Evolutionary conservation across 2,113 vertebrate species (phyloP).

Genomic region (Aspidoscelis tigris): DNA sequence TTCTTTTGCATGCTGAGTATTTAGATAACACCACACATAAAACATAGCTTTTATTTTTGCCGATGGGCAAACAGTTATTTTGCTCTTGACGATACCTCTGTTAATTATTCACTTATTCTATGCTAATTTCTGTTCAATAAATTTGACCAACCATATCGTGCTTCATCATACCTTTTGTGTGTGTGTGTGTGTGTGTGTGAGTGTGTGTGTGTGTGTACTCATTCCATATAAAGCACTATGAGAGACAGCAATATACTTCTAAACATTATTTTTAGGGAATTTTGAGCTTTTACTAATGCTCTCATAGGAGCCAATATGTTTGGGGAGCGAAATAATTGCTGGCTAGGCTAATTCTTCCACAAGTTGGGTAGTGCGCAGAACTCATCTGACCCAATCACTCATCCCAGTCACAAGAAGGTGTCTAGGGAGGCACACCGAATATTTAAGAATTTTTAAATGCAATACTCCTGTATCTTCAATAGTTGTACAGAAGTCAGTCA

Average conservation of each 20-base stretch:
- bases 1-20: neutral
- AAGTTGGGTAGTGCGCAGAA: no score
- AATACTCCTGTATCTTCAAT: no score
- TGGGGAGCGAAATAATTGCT: no score
- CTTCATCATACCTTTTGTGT: neutral
- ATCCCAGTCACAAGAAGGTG: no score
- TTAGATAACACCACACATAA: neutral
- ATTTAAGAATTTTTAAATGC: no score
- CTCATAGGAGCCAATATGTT: no score
- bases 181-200: no score
- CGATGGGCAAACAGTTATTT: constrained; percentile 2
- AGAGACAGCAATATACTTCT: neutral
- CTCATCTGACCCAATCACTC: no score
- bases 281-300: no score
- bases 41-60: neutral
- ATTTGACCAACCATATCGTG: neutral
- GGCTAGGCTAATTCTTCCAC: no score
- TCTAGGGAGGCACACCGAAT: no score
- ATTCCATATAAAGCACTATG: neutral
- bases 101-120: neutral
- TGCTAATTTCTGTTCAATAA: neutral
- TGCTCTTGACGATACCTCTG: neutral
- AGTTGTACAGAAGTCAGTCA: no score
- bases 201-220: neutral
- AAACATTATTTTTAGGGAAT: neutral